Evolutionary conservation across 1,140 invertebrate genomes (phyloP).

Genomic region (Ceratina calcarata): DNA sequence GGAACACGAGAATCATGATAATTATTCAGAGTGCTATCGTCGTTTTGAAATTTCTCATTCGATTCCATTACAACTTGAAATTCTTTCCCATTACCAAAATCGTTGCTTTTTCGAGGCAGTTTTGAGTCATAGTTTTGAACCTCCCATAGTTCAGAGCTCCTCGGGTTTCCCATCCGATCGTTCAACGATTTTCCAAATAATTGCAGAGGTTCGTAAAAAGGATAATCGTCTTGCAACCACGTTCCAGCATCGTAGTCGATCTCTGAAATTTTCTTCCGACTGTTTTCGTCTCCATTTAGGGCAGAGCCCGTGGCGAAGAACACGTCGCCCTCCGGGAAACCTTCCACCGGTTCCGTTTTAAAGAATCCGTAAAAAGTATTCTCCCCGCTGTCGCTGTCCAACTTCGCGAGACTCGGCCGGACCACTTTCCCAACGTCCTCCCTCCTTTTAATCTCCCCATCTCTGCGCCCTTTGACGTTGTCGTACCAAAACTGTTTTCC

Average conservation of each 20-base stretch:
- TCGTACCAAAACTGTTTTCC: conserved; percentile 31
- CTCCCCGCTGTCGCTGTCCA: conserved; percentile 49
- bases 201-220: conserved; percentile 40
- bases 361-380: conserved; percentile 66
- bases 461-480: conserved; percentile 20
- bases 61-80: no score
- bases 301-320: conserved; percentile 30
- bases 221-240: neutral
- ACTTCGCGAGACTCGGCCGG: neutral
- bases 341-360: conserved; percentile 41
- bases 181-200: neutral
- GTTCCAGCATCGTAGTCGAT: neutral
- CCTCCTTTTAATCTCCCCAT: conserved; percentile 22
- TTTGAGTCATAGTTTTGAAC: conserved; percentile 27
- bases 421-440: conserved; percentile 23
- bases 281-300: neutral
- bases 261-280: neutral
- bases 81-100: neutral
- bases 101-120: neutral
- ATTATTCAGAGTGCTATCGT: neutral
- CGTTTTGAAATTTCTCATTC: neutral
- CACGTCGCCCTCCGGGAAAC: conserved; percentile 63
- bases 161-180: neutral
- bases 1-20: neutral
- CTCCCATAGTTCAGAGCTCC: conserved; percentile 57